These are phyloP conservation scores for Branchellion lobata DNA, from an alignment of 2,888 invertebrate species.

Conservation along the genomic window DNA sequence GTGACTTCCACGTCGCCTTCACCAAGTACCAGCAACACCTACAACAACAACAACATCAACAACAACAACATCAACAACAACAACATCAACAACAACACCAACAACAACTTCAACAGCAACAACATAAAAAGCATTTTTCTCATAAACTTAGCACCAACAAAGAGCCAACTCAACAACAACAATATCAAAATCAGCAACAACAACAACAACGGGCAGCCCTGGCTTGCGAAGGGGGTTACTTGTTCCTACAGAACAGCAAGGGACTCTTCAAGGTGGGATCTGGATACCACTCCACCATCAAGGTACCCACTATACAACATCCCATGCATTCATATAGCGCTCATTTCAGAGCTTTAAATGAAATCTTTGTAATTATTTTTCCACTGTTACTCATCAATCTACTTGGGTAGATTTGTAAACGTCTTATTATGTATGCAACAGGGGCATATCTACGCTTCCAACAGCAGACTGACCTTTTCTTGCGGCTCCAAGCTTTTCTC, in stretches of 20 bases:
- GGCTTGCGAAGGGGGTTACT: conserved; percentile 84
- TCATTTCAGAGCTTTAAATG: neutral
- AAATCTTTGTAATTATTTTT: too few relatives aligned
- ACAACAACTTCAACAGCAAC: too few relatives aligned
- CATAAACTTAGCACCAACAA: neutral
- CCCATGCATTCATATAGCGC: neutral
- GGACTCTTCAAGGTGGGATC: conserved; percentile 90
- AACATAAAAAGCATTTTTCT: too few relatives aligned
- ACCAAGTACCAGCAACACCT: neutral
- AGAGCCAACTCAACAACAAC: neutral
- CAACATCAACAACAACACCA: too few relatives aligned
- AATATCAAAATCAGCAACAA: neutral
- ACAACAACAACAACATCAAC: neutral
- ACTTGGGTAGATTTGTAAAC: too few relatives aligned
- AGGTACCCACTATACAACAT: conserved; percentile 60
- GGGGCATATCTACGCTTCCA: neutral
- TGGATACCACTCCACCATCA: conserved; percentile 87
- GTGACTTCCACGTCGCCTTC: neutral
- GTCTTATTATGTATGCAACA: too few relatives aligned
- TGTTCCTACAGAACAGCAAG: conserved; percentile 76
- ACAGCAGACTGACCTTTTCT: neutral
- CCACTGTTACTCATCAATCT: too few relatives aligned
- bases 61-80: too few relatives aligned
- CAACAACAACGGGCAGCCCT: conserved; percentile 61
- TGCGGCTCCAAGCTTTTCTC: neutral